These are phyloP conservation scores for Tokudaia muenninki DNA, from an alignment of 2,797 vertebrate species.

Conservation along the genomic window DNA sequence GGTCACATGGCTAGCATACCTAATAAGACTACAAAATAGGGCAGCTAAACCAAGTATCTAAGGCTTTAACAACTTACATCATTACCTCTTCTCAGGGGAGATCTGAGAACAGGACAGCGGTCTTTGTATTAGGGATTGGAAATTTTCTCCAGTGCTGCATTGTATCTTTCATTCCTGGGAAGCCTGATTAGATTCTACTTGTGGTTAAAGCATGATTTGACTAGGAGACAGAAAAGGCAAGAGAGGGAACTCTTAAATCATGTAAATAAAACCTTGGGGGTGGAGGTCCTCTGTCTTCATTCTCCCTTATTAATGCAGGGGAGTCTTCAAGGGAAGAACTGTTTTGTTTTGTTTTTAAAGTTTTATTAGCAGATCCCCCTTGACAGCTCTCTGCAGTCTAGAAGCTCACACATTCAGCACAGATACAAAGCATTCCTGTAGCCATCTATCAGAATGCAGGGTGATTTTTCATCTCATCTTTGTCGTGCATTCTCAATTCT, in stretches of 20 bases:
- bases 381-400: constrained; percentile 39
- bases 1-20: not conserved
- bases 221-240: not conserved
- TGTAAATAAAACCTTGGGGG: not conserved
- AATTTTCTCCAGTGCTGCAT: constrained; percentile 10
- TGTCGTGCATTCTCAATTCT: constrained; percentile 27
- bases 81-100: not conserved
- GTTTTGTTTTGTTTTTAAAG: not conserved
- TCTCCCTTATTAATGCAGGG: not conserved
- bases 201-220: constrained; percentile 38
- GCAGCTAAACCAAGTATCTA: not conserved
- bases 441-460: not conserved
- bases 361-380: constrained; percentile 22
- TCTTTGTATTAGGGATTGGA: not conserved
- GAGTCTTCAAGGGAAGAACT: constrained; percentile 3
- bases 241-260: not conserved
- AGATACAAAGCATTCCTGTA: not conserved
- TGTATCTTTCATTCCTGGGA: not conserved
- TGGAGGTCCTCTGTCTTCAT: not conserved
- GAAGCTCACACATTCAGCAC: not conserved
- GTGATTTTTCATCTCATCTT: not conserved
- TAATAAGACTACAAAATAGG: not conserved
- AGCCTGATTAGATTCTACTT: not conserved
- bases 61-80: not conserved
- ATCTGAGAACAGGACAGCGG: not conserved